Conservation (phyloP, 1,140 invertebrate species). For the Episyrphus balteatus region DNA sequence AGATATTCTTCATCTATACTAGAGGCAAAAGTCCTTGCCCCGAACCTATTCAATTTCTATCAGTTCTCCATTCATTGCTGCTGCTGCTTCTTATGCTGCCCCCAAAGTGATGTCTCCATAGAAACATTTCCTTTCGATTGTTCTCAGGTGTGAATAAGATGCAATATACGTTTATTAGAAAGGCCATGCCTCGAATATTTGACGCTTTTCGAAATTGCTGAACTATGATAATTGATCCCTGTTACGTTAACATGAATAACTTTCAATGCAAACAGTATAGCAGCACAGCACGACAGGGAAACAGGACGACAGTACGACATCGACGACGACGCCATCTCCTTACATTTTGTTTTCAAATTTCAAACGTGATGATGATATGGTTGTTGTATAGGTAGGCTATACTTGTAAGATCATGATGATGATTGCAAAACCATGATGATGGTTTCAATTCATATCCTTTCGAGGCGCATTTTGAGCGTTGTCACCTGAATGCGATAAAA, state of each 20-base stretch:
- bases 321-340: not conserved
- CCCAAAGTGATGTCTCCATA: too few relatives aligned
- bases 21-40: too few relatives aligned
- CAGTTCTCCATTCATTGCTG: too few relatives aligned
- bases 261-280: conserved; percentile 28
- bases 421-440: too few relatives aligned
- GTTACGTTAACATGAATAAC: conserved; percentile 33
- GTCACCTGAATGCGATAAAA: too few relatives aligned
- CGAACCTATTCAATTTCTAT: too few relatives aligned
- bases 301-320: not conserved
- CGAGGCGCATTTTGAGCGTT: too few relatives aligned
- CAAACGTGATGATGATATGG: not conserved
- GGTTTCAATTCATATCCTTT: too few relatives aligned
- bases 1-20: too few relatives aligned
- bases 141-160: conserved; percentile 33
- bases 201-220: conserved; percentile 19
- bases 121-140: conserved; percentile 12
- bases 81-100: too few relatives aligned
- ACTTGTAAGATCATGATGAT: not conserved
- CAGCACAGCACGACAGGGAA: conserved; percentile 2
- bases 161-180: conserved; percentile 7
- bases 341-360: not conserved
- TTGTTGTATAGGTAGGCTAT: not conserved
- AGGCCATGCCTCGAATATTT: conserved; percentile 3
- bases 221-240: conserved; percentile 35